Base-by-base conservation (phyloP, 1,140 invertebrate species). In the Tenebrio molitor region DNA sequence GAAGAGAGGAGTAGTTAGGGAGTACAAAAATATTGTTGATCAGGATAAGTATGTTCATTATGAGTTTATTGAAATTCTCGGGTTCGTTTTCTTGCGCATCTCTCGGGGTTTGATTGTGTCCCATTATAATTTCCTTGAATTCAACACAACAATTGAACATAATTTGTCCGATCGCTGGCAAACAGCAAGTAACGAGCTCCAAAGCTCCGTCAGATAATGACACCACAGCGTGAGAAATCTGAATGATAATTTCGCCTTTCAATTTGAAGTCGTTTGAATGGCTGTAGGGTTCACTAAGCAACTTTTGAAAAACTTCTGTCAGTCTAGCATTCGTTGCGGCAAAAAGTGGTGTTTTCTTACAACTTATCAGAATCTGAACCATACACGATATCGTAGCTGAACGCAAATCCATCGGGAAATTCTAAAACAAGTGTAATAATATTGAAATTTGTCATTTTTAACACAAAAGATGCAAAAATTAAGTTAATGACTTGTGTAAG, bases 141-240 rank as follows among this genome's bases (percentile, higher is more conserved):
- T 66, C 64, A 1, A 29, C 4, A 25, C 64, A 66, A 66, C 64
- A 66, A n/a, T 41, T 66, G 4, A 44, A 66, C 64, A 66, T 66
- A 41, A 66, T 44, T 44, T 66, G 64, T 10, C 64, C 64, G 36
- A 66, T 42, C 0, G 64, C 34, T 15, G 36, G 34, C 23, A 66
- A 66, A 66, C 64, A 66, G n/a, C 23, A 12, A 14, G 36, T 42
- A 17, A 66, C 64, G 14, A 66, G 23, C 15, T 66, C 36, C 14
- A 29, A 44, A 42, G 19, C 64, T 1, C 8, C 7, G 4, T 42
- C 36, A 2, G 50, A 25, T 23, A 66, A 21, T 1, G 36, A 10
- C 3, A 29, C 25, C 36, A 44, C 21, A 14, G 42, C 36, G 25
- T 21, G 36, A 10, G 42, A 44, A 2, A 66, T 66, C 44, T 66